phyloP scores from a whole-genome alignment of 1,140 invertebrate genomes.

The Brachionus rubens region DNA sequence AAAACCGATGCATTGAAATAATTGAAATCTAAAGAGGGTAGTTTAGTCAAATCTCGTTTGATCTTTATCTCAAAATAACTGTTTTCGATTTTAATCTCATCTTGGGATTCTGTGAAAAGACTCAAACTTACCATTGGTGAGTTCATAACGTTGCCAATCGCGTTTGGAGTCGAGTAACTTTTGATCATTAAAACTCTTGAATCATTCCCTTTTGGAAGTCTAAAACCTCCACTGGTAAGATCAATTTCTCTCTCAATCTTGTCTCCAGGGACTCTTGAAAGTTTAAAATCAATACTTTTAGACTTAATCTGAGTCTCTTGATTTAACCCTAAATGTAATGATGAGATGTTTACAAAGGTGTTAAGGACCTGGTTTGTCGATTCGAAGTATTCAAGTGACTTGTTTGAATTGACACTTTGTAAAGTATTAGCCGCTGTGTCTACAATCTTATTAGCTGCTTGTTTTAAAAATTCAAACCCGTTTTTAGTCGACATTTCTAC shows the following conservation, averaged over 20 bases:
- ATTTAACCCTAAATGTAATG: neutral
- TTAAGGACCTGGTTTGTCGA: neutral
- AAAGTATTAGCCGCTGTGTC: neutral
- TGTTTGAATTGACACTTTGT: neutral
- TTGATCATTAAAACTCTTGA: neutral
- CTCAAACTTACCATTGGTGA: neutral
- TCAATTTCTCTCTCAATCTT: neutral
- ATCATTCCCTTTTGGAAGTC: neutral
- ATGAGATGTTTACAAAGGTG: neutral
- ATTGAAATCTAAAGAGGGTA: neutral
- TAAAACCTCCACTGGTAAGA: neutral
- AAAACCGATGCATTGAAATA: neutral
- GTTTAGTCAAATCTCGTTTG: neutral
- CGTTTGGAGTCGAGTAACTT: neutral
- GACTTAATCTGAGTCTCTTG: neutral
- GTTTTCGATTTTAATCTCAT: neutral
- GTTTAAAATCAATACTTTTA: neutral
- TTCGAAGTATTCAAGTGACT: neutral
- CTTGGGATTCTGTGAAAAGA: neutral
- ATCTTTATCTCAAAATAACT: neutral
- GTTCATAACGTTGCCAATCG: neutral
- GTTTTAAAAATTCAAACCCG: neutral
- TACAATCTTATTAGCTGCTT: conserved; percentile 12
- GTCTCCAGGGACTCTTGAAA: neutral
- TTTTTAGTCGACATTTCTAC: neutral